Evolutionary conservation across 2,888 invertebrate species (phyloP), one percentile per base, ranked within the genome.

Genomic region (Colletes collaris): DNA sequence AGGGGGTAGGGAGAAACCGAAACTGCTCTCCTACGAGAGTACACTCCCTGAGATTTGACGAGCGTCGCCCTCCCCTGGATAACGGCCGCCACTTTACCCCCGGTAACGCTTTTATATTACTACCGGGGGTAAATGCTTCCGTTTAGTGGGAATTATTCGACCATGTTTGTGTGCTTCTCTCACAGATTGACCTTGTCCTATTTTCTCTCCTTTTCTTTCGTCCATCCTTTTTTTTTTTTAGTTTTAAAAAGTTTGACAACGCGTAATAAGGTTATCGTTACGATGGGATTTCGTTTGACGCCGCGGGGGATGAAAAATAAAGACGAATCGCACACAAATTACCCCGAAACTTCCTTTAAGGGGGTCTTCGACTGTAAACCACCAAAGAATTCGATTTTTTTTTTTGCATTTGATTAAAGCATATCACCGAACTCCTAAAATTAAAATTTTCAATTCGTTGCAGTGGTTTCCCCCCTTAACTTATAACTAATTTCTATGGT

Each of bases 21-120:
- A 82, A 84, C 79, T 72, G 74, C 70, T 74, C 79, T 71, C 52
- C 74, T 53, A 65, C 75, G 58, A 58, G 58, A 58, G 74, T 27
- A 46, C 52, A 50, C 65, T 56, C 70, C 16, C 73, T n/a, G 73
- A 80, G 80, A 81, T 81, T 81, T 79, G 63, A 81, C 67, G 81
- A 71, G 56, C 65, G 73, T 77, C 76, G 63, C 27, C 53, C 52
- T 4, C 13, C 58, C 40, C 1, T 5, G 69, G 50, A 76, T 70
- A 79, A 82, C 7, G 66, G 72, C 66, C 60, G n/a, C 37, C 46
- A 16, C 70, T 59, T 60, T 27, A 10, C n/a, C 8, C 19, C 11
- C 44, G 56, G 49, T 77, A 35, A 70, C 53, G 75, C 73, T 65
- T 70, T 60, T 75, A 69, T 66, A 76, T 68, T 52, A 59, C 64